A percentile compares a stretch with the other conserved stretches of the same genome.
These are phyloP conservation scores for Drosophila fungiperda DNA, from an alignment of 2,888 invertebrate genomes.

Conservation along the genomic window DNA sequence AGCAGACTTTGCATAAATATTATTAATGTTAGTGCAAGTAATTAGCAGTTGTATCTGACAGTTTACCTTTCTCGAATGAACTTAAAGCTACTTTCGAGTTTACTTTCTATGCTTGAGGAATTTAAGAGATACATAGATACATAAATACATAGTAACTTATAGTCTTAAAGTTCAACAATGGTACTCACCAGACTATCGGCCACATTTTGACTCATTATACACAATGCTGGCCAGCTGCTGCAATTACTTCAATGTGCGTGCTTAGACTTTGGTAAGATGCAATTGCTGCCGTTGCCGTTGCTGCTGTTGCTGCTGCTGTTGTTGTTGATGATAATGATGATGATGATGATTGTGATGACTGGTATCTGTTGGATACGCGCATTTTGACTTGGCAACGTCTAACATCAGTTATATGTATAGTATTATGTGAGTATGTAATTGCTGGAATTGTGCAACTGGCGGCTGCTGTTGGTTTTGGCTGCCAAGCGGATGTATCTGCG, in stretches of 20 bases:
- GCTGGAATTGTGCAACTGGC: constrained; percentile 63
- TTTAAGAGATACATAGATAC: constrained; percentile 8
- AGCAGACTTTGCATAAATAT: constrained; percentile 27
- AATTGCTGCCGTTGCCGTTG: constrained; percentile 47
- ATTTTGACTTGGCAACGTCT: constrained; percentile 67
- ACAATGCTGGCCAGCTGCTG: constrained; percentile 58
- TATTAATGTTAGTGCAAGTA: constrained; percentile 21
- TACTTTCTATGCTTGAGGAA: constrained; percentile 56
- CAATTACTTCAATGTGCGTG: constrained; percentile 76
- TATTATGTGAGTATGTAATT: constrained; percentile 12
- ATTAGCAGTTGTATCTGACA: constrained; percentile 31
- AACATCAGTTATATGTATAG: constrained; percentile 34
- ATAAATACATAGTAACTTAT: constrained; percentile 2
- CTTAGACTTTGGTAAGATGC: constrained; percentile 70
- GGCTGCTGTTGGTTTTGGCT: constrained; percentile 6
- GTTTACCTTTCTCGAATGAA: constrained; percentile 14
- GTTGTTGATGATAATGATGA: constrained; percentile 20
- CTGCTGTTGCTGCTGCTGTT: constrained; percentile 15
- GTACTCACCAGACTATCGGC: constrained; percentile 85
- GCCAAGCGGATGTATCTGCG: constrained; percentile 66
- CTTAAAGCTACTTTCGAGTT: constrained; percentile 55
- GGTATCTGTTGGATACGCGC: constrained; percentile 67
- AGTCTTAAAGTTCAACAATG: not conserved
- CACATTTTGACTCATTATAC: constrained; percentile 85
- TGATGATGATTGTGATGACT: constrained; percentile 61